A percentile compares a stretch with the other conserved stretches of the same genome.
Evolutionary conservation across 2,113 vertebrate species (phyloP).

Genomic region (Typhlomys cinereus): DNA sequence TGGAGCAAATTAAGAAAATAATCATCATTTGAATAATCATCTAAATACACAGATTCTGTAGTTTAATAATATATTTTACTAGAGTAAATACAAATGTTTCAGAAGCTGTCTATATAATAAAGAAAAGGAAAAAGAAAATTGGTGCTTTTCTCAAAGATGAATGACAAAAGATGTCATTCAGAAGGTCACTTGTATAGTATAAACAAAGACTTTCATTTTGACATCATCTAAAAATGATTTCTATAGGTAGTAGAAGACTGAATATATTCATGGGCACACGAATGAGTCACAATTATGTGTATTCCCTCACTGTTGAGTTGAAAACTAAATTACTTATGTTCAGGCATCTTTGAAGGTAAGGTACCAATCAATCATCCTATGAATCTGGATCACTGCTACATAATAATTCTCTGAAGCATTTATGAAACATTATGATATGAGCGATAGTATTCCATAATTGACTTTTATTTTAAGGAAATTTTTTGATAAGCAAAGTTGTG

Average conservation of each 20-base stretch:
- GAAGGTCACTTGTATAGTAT: slow-evolving; percentile 17
- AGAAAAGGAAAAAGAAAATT: slow-evolving; percentile 34
- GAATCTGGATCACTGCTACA: not conserved
- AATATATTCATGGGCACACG: slow-evolving; percentile 46
- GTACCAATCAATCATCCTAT: not conserved
- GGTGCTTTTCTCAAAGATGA: not conserved
- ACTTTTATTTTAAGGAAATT: not conserved
- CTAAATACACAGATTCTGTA: slow-evolving; percentile 9
- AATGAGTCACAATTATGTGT: not conserved
- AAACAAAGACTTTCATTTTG: slow-evolving; percentile 31
- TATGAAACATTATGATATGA: not conserved
- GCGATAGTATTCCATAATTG: not conserved
- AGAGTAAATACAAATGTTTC: not conserved
- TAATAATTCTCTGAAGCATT: not conserved
- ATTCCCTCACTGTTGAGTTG: not conserved
- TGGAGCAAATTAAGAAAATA: not conserved
- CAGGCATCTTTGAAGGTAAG: not conserved
- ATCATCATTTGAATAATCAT: not conserved
- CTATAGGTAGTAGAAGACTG: not conserved
- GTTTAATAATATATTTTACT: slow-evolving; percentile 8
- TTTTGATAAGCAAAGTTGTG: not conserved
- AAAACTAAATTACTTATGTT: not conserved
- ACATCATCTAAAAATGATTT: slow-evolving; percentile 43
- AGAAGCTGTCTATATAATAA: not conserved
- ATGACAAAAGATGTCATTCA: not conserved